phyloP scores from a whole-genome alignment of 2,888 invertebrate species.

The Leptopilina myrica region DNA sequence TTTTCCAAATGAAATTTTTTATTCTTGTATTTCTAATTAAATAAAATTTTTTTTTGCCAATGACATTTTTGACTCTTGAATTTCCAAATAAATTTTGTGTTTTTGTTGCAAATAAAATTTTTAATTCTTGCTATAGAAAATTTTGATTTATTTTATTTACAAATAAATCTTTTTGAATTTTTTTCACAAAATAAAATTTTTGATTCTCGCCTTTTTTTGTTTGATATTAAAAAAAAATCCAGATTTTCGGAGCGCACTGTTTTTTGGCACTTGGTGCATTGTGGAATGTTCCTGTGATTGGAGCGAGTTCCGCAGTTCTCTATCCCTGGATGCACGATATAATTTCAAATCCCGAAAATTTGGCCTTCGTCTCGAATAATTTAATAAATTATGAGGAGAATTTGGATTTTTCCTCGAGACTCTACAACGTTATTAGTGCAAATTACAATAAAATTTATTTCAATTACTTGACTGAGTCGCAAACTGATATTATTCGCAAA shows the following conservation, averaged over 20 bases:
- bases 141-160: too few species aligned
- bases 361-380: conserved; percentile 61
- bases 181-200: too few species aligned
- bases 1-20: too few species aligned
- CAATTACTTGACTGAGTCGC: conserved; percentile 55
- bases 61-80: too few species aligned
- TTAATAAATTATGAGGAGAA: conserved; percentile 48
- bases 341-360: conserved; percentile 65
- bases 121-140: too few species aligned
- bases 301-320: conserved; percentile 58
- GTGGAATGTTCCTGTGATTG: conserved; percentile 65
- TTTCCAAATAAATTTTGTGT: too few species aligned
- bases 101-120: too few species aligned
- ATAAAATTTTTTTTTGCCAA: too few species aligned
- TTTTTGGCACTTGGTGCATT: conserved; percentile 64
- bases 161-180: too few species aligned
- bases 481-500: conserved; percentile 60
- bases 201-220: neutral
- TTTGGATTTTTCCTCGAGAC: conserved; percentile 55
- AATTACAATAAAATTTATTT: conserved; percentile 54
- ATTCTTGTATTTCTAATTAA: too few species aligned
- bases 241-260: conserved; percentile 67
- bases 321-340: conserved; percentile 66
- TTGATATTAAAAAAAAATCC: conserved; percentile 13
- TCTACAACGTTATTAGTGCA: conserved; percentile 59